A percentile compares a stretch with the other conserved stretches of the same genome.
Conservation (phyloP, 2,113 vertebrate genomes). For the Dromas ardeola region DNA sequence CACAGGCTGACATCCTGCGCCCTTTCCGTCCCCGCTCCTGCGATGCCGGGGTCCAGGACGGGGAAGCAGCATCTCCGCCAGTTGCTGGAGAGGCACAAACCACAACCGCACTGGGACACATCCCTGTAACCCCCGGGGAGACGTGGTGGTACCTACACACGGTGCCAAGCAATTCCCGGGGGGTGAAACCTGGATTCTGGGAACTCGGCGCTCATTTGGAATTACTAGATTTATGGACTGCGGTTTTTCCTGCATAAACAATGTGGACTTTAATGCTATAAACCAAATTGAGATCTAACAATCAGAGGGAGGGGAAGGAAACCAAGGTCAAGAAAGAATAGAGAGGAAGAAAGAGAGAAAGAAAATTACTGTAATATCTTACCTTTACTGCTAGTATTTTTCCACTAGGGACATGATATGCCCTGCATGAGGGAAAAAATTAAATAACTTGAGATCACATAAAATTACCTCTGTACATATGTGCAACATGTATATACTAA, state of each 20-base stretch:
- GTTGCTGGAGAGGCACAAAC: neutral
- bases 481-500: neutral
- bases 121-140: neutral
- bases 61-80: neutral
- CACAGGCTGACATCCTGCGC: accelerated
- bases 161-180: accelerated
- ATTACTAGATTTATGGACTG: neutral
- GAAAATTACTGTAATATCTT: constrained; percentile 50
- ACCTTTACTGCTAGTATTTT: constrained; percentile 97
- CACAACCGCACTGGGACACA: too few species aligned
- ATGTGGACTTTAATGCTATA: neutral
- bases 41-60: neutral
- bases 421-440: constrained; percentile 76
- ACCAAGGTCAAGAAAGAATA: neutral
- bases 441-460: neutral
- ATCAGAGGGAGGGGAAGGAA: neutral
- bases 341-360: neutral
- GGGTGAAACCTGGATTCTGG: neutral
- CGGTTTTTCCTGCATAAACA: neutral
- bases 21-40: neutral
- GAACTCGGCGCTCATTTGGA: neutral
- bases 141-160: neutral
- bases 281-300: neutral
- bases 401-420: constrained; percentile 89
- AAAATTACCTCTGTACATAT: neutral